A percentile compares a stretch with the other conserved stretches of the same genome.
Conservation (phyloP, 2,888 invertebrate genomes). For the Ceraclea dissimilis region DNA sequence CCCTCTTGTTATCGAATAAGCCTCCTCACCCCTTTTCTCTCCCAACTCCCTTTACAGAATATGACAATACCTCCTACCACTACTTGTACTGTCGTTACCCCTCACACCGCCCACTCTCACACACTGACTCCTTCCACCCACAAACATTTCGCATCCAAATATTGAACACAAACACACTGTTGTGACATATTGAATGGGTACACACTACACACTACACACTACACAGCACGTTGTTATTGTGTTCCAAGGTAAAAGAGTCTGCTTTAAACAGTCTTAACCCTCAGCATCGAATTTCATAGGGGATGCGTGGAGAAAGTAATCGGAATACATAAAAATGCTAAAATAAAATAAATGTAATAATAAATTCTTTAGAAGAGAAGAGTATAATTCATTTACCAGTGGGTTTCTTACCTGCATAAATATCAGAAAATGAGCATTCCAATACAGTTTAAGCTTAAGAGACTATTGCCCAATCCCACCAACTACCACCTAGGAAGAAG, state of each 20-base stretch:
- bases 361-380: too few species aligned
- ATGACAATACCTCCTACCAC: slow-evolving; percentile 3
- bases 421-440: too few species aligned
- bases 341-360: too few species aligned
- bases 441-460: too few species aligned
- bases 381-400: too few species aligned
- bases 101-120: not conserved
- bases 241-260: slow-evolving; percentile 12
- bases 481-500: too few species aligned
- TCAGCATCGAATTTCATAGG: slow-evolving; percentile 10
- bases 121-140: not conserved
- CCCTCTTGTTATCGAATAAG: slow-evolving; percentile 25
- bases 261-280: slow-evolving; percentile 19
- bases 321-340: not conserved
- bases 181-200: slow-evolving; percentile 24
- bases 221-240: slow-evolving; percentile 8
- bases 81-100: not conserved
- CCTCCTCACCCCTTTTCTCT: slow-evolving; percentile 9
- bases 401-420: too few species aligned
- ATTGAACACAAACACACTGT: slow-evolving; percentile 26
- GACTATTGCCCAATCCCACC: too few species aligned
- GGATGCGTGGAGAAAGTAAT: slow-evolving; percentile 3
- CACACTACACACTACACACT: slow-evolving; percentile 4
- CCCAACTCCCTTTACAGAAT: slow-evolving; percentile 3
- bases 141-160: slow-evolving; percentile 25